phyloP scores from a whole-genome alignment of 1,140 invertebrate species.

The Trichoplusia ni region DNA sequence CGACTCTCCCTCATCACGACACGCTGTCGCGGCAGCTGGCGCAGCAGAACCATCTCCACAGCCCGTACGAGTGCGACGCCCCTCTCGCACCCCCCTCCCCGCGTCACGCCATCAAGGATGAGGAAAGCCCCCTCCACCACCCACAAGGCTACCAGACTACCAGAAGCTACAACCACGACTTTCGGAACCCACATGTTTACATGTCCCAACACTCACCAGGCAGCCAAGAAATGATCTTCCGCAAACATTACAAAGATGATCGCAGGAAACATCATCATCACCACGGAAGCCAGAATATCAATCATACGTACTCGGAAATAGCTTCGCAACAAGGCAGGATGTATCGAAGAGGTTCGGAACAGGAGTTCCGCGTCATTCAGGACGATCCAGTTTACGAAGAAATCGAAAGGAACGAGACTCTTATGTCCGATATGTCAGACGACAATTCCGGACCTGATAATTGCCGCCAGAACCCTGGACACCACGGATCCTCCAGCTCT shows the following conservation, averaged over 20 bases:
- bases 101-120: conserved; percentile 63
- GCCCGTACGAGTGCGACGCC: conserved; percentile 66
- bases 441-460: conserved; percentile 90
- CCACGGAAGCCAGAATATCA: conserved; percentile 70
- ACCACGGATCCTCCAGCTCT: conserved; percentile 82
- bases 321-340: conserved; percentile 74
- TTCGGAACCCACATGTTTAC: conserved; percentile 78
- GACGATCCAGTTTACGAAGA: conserved; percentile 92
- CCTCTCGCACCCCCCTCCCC: conserved; percentile 59
- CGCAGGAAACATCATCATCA: conserved; percentile 74
- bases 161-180: conserved; percentile 84
- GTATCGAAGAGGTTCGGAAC: conserved; percentile 76
- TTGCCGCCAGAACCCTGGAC: conserved; percentile 79
- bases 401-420: conserved; percentile 87
- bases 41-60: conserved; percentile 67
- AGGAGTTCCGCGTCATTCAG: conserved; percentile 78
- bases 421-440: conserved; percentile 90
- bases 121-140: conserved; percentile 71
- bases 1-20: conserved; percentile 75
- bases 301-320: conserved; percentile 85
- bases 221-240: conserved; percentile 75
- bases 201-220: conserved; percentile 79
- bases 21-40: conserved; percentile 65
- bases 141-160: conserved; percentile 72
- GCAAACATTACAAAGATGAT: conserved; percentile 77